Percentiles rank a stretch among this genome's conserved stretches.
phyloP scores from a whole-genome alignment of 2,113 vertebrate genomes.

The Lampris incognitus region DNA sequence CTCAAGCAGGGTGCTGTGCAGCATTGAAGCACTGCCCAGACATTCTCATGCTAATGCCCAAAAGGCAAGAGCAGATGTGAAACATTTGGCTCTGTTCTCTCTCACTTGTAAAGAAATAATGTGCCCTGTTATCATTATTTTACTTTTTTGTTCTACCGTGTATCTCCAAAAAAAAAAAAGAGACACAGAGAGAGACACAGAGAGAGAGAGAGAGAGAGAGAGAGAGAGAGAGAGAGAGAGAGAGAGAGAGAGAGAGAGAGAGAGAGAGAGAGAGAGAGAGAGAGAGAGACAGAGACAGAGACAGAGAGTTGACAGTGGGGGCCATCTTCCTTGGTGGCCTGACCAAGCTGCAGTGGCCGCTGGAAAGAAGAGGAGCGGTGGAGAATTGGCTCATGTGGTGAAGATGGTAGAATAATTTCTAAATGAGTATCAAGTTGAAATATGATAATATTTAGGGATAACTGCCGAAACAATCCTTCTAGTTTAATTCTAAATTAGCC shows the following conservation, averaged over 20 bases:
- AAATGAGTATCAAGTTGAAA: not conserved
- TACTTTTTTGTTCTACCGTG: constrained; percentile 63
- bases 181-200: no score
- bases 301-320: constrained; percentile 72
- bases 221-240: no score
- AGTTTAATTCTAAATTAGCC: not conserved
- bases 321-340: constrained; percentile 87
- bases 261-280: not conserved
- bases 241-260: constrained; percentile 38
- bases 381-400: constrained; percentile 6
- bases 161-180: constrained; percentile 69
- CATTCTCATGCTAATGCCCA: constrained; percentile 94
- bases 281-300: constrained; percentile 6
- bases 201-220: no score
- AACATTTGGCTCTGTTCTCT: constrained; percentile 93
- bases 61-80: constrained; percentile 92
- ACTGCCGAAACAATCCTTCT: constrained; percentile 8
- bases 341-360: constrained; percentile 8
- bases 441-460: not conserved
- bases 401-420: constrained; percentile 13
- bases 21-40: constrained; percentile 81
- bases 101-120: constrained; percentile 95
- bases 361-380: not conserved
- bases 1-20: constrained; percentile 82
- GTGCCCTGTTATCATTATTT: constrained; percentile 80